Evolutionary conservation across 2,888 invertebrate genomes (phyloP), one percentile per base, ranked within the genome.

Genomic region (Hoplodrina blanda): DNA sequence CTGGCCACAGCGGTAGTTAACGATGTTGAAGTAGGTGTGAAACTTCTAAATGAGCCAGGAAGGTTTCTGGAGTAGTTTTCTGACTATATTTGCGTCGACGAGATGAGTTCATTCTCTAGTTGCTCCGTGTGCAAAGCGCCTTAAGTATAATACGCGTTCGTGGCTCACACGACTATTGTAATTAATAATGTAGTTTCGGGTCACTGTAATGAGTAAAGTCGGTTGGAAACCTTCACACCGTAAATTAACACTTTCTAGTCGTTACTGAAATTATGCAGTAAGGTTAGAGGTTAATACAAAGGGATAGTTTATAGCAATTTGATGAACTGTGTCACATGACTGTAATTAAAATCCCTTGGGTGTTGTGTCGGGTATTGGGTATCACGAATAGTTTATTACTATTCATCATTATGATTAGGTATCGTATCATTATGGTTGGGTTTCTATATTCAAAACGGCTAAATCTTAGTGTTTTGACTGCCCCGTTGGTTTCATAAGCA

Each of bases 11-110:
- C 63, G 54, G 77, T 76, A 69, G 65, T 71, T 80, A 76, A 76
- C 77, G 73, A 71, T 76, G 80, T 78, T 77, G 76, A 81, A 87
- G 82, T 82, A 76, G 83, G 85, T 82, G 81, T 67, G 73, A 86
- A 90, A 90, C 82, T 90, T 90, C 84, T 87, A 89, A 89, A 90
- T 89, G 89, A 90, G 85, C 78, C 57, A 61, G 78, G 81, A 79
- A 80, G 84, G 84, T 85, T 87, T 77, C 62, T 64, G 61, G 75
- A 85, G 83, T 86, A 87, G 82, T 88, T 87, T 25, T 68, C 60
- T 53, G 68, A 68, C 69, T 68, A 66, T 78, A 80, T 78, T 78
- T 73, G 73, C 67, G 71, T 81, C 49, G 68, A 76, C 55, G 80
- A 81, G 83, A 82, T 84, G 81, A 78, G 83, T 75, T 77, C 19